These are phyloP conservation scores for Drosophila cardini DNA, from an alignment of 1,140 invertebrate species.

Conservation along the genomic window DNA sequence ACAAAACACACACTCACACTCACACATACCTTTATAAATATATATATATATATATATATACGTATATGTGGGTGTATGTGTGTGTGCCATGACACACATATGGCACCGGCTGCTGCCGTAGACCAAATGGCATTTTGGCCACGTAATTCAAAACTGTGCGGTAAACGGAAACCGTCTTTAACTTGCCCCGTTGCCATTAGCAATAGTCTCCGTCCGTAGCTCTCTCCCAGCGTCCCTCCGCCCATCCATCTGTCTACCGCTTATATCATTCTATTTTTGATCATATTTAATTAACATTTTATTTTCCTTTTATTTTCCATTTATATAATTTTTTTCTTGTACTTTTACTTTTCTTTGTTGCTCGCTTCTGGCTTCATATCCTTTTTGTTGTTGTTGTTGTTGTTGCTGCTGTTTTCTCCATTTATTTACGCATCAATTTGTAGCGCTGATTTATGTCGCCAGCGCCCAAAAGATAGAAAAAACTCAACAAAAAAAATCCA, in stretches of 20 bases:
- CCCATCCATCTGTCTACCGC: background rate
- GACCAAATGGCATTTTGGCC: constrained; percentile 31
- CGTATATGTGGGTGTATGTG: constrained; percentile 5
- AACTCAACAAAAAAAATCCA: constrained; percentile 3
- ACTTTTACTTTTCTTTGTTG: constrained; percentile 12
- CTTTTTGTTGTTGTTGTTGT: constrained; percentile 51
- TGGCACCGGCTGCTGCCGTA: constrained; percentile 41
- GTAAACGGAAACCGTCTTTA: constrained; percentile 58
- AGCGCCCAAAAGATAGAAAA: constrained; percentile 25
- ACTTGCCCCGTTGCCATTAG: constrained; percentile 30
- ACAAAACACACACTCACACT: constrained; percentile 29
- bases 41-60: background rate
- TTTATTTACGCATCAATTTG: constrained; percentile 82
- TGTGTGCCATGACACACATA: constrained; percentile 38
- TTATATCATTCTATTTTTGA: constrained; percentile 66
- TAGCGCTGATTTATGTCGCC: constrained; percentile 78
- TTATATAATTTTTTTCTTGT: constrained; percentile 26
- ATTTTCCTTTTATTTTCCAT: constrained; percentile 36
- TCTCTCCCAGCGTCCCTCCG: background rate
- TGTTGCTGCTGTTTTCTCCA: constrained; percentile 25
- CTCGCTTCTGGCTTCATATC: constrained; percentile 38
- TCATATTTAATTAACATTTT: constrained; percentile 78
- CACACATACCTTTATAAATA: background rate
- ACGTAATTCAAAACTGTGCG: constrained; percentile 53
- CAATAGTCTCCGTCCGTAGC: constrained; percentile 3